Evolutionary conservation across 2,888 invertebrate genomes (phyloP).

Genomic region (Clanis bilineata): DNA sequence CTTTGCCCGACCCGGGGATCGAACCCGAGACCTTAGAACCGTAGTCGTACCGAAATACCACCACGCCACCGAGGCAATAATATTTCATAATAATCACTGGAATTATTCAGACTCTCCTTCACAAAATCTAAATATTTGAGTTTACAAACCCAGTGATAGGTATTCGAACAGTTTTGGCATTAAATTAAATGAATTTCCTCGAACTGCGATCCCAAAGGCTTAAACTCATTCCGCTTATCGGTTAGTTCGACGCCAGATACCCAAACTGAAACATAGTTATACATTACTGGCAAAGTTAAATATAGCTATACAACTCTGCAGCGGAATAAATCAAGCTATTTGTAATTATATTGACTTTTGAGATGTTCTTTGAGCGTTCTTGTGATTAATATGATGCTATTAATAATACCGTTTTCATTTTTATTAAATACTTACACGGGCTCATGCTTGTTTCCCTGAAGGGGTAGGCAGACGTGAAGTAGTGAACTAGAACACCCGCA

Average conservation of each 20-base stretch:
- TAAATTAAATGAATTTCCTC: conserved; percentile 62
- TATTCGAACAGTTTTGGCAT: conserved; percentile 24
- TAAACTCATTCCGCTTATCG: conserved; percentile 63
- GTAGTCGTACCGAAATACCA: no score
- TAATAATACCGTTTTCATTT: no score
- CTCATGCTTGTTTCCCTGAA: no score
- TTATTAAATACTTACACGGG: no score
- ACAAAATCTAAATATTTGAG: not conserved
- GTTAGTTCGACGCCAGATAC: conserved; percentile 35
- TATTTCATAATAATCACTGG: not conserved
- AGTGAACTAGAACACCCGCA: no score
- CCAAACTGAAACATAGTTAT: not conserved
- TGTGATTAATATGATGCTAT: no score
- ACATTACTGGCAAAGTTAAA: not conserved
- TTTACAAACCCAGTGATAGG: conserved; percentile 2
- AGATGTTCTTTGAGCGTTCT: no score
- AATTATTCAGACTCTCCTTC: not conserved
- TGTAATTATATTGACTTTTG: not conserved
- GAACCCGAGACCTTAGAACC: no score
- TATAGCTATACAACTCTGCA: not conserved
- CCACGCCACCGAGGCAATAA: no score
- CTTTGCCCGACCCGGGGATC: no score
- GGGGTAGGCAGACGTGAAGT: no score
- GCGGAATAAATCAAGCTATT: not conserved
- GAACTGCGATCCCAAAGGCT: conserved; percentile 50